These are phyloP conservation scores for Drosophila virilis DNA, from an alignment of 1,140 invertebrate species.

Conservation along the genomic window DNA sequence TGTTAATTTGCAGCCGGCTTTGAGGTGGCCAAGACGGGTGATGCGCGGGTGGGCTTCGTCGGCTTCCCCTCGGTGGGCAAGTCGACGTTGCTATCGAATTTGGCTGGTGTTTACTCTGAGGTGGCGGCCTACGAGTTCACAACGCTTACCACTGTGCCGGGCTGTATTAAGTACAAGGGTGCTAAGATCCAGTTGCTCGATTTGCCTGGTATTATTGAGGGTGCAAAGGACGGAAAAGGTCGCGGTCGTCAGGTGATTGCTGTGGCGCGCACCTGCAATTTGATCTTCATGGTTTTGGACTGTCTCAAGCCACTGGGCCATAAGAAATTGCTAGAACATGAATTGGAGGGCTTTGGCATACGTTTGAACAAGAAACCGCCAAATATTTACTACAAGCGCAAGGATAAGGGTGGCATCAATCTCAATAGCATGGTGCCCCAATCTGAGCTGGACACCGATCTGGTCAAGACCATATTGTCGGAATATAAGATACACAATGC, in stretches of 20 bases:
- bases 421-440: slow-evolving; percentile 95
- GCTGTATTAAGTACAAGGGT: slow-evolving; percentile 99
- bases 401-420: slow-evolving; percentile 98
- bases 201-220: slow-evolving; percentile 99
- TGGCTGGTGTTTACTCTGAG: slow-evolving; percentile 99
- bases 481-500: slow-evolving; percentile 99
- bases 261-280: slow-evolving; percentile 98
- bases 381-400: slow-evolving; percentile 97
- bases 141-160: slow-evolving; percentile 99
- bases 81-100: slow-evolving; percentile 97
- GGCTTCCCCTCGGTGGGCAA: slow-evolving; percentile 99
- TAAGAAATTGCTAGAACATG: slow-evolving; percentile 98
- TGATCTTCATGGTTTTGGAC: slow-evolving; percentile 99
- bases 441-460: slow-evolving; percentile 97
- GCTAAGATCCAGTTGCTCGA: slow-evolving; percentile 99
- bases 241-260: slow-evolving; percentile 99
- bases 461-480: slow-evolving; percentile 97
- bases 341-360: slow-evolving; percentile 99
- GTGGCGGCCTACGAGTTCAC: slow-evolving; percentile 99
- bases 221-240: slow-evolving; percentile 96
- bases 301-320: slow-evolving; percentile 98
- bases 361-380: slow-evolving; percentile 98
- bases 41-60: slow-evolving; percentile 97
- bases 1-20: slow-evolving; percentile 88
- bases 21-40: slow-evolving; percentile 99